Evolutionary conservation across 2,113 vertebrate genomes (phyloP).

Genomic region (Stigmatopora nigra): DNA sequence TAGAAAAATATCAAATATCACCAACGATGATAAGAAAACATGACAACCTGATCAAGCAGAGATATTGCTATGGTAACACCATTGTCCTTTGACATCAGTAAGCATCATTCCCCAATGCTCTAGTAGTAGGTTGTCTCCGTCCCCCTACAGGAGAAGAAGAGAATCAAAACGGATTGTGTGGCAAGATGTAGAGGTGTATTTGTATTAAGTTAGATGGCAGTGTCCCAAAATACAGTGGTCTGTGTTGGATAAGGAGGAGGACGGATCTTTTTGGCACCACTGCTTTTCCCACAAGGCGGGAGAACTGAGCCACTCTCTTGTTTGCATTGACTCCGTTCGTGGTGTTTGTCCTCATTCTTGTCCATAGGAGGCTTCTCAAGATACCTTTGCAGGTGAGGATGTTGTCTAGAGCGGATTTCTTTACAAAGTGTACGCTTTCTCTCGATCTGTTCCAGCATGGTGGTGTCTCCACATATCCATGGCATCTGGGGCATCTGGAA

Average conservation of each 20-base stretch:
- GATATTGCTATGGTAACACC: conserved; percentile 74
- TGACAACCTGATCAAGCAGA: conserved; percentile 72
- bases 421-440: conserved; percentile 92
- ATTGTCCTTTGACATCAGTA: conserved; percentile 62
- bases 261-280: conserved; percentile 83
- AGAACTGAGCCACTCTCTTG: conserved; percentile 83
- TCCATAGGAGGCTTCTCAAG: conserved; percentile 49
- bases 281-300: conserved; percentile 83
- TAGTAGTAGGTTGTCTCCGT: conserved; percentile 36
- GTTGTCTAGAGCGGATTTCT: conserved; percentile 90
- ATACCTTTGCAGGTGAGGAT: conserved; percentile 76
- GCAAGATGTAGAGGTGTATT: conserved; percentile 34
- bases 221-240: conserved; percentile 94
- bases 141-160: conserved; percentile 29
- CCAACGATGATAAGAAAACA: conserved; percentile 72
- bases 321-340: conserved; percentile 73
- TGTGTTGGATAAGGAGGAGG: conserved; percentile 90
- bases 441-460: conserved; percentile 96
- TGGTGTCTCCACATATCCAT: conserved; percentile 94
- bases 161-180: conserved; percentile 37
- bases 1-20: conserved; percentile 80
- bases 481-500: conserved; percentile 87
- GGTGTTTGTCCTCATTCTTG: conserved; percentile 46
- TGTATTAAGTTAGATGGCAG: conserved; percentile 80
- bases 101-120: conserved; percentile 39